Evolutionary conservation across 2,888 invertebrate species (phyloP).

Genomic region (Crepidodera aurea): DNA sequence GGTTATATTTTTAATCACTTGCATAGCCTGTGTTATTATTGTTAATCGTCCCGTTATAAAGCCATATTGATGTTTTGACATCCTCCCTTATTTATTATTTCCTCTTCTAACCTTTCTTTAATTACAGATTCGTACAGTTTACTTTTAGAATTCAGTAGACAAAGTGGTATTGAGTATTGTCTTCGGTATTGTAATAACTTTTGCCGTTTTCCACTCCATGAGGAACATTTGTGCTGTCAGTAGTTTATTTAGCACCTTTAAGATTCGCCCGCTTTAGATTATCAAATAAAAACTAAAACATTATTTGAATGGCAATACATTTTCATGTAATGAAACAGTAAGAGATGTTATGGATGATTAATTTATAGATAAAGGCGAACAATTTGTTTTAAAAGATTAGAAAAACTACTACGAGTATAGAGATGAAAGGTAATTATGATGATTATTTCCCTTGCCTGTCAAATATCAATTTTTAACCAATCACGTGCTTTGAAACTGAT

Average conservation of each 20-base stretch:
- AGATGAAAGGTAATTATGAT: no score
- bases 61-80: conserved; percentile 8
- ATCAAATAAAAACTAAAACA: no score
- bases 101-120: conserved; percentile 8
- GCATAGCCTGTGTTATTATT: background rate
- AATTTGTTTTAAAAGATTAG: no score
- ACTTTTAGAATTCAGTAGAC: conserved; percentile 25
- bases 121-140: conserved; percentile 31
- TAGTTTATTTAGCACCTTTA: background rate
- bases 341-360: no score
- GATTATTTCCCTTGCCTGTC: no score
- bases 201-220: conserved; percentile 33
- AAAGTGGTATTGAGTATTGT: conserved; percentile 11
- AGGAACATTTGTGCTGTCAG: conserved; percentile 17
- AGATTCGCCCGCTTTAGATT: no score
- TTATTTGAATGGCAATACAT: no score
- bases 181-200: conserved; percentile 17
- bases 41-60: conserved; percentile 11
- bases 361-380: no score
- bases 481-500: no score
- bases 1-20: background rate
- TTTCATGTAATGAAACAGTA: no score
- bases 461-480: no score
- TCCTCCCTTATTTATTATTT: background rate
- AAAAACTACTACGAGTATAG: no score